These are phyloP conservation scores for Latrodectus hesperus DNA, from an alignment of 2,888 invertebrate genomes.

Conservation along the genomic window DNA sequence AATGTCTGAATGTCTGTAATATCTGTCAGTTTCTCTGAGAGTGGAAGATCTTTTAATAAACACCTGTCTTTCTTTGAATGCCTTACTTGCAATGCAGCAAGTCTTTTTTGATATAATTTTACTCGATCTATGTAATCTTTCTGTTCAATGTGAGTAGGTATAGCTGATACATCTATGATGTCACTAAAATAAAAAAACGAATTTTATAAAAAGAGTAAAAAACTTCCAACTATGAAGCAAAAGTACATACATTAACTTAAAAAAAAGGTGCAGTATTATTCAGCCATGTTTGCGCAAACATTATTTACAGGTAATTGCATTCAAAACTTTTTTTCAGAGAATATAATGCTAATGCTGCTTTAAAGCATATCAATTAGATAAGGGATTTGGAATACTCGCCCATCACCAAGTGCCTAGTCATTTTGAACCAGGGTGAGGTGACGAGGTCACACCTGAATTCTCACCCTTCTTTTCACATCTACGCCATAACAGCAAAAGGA, in stretches of 20 bases:
- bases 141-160: constrained; percentile 91
- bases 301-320: too few relatives aligned
- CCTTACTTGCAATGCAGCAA: constrained; percentile 23
- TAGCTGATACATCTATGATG: constrained; percentile 94
- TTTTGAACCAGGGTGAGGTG: too few relatives aligned
- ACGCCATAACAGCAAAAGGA: too few relatives aligned
- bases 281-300: background rate
- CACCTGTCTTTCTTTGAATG: constrained; percentile 46
- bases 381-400: too few relatives aligned
- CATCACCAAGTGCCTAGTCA: too few relatives aligned
- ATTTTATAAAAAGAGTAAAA: too few relatives aligned
- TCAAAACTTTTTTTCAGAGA: too few relatives aligned
- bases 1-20: constrained; percentile 81
- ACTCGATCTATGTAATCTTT: constrained; percentile 90
- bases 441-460: too few relatives aligned
- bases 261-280: background rate
- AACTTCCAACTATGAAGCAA: background rate
- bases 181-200: constrained; percentile 79
- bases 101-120: constrained; percentile 81
- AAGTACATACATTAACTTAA: background rate
- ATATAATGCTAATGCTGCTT: too few relatives aligned
- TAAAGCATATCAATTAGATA: too few relatives aligned
- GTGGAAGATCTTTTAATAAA: constrained; percentile 81
- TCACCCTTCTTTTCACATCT: too few relatives aligned
- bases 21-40: constrained; percentile 80